A percentile compares a stretch with the other conserved stretches of the same genome.
Conservation (phyloP, 2,797 vertebrate species). For the Micrastur ruficollis region DNA sequence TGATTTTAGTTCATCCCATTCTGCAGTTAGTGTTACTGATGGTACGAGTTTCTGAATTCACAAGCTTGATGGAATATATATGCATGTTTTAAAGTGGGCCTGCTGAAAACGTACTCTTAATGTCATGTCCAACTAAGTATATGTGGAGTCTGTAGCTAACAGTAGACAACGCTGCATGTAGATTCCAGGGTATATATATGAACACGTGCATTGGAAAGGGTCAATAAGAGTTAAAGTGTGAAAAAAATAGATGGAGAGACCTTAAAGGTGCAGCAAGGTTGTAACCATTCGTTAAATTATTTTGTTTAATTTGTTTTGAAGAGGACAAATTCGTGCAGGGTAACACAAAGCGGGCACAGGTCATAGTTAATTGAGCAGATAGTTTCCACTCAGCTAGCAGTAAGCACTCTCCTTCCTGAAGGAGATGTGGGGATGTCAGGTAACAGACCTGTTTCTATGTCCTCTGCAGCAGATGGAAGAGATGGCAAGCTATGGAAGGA, state of each 20-base stretch:
- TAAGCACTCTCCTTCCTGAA: not conserved
- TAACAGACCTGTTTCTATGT: not conserved
- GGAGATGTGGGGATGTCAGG: accelerated
- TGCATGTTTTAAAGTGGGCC: not conserved
- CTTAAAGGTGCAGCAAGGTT: not conserved
- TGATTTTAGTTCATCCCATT: not conserved
- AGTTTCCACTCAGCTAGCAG: not conserved
- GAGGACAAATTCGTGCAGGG: not conserved
- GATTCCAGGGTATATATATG: not conserved
- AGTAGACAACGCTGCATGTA: not conserved
- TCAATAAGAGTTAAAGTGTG: not conserved
- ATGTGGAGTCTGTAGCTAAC: not conserved
- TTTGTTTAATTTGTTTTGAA: not conserved
- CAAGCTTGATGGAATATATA: not conserved
- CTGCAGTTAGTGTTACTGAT: not conserved
- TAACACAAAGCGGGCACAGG: not conserved
- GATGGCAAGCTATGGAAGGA: not conserved
- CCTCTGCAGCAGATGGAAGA: not conserved
- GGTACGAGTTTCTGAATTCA: not conserved
- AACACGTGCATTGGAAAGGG: not conserved
- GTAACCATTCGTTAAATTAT: not conserved
- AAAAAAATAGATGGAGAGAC: not conserved
- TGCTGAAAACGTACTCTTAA: not conserved
- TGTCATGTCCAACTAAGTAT: accelerated
- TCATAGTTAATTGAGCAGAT: not conserved